Base-by-base conservation (phyloP, 1,140 invertebrate genomes). In the Scylla paramamosain region DNA sequence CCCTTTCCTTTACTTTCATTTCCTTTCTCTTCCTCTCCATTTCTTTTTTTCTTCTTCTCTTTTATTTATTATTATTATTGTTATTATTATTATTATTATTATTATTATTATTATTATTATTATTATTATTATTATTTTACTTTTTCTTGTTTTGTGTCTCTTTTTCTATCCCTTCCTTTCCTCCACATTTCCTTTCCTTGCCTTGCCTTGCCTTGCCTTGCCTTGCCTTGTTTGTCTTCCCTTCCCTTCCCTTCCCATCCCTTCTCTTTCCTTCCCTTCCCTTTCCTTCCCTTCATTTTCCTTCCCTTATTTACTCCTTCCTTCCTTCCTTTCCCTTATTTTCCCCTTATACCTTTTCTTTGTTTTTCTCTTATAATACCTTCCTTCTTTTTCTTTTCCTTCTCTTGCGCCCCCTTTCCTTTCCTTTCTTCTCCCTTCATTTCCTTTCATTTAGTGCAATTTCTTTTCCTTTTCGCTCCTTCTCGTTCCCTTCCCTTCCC, bases 141-240 rank as follows among this genome's bases (percentile, higher is more conserved):
- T 46, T 45, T 46, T 90, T 46, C n/a, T n/a, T n/a, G n/a, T 90
- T 4, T 48, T 4, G 46, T 48, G 4, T 48, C 46, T 48, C 46
- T 7, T 59, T 59, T 28, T 91, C 90, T 59, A 25, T 91, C 90
- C 52, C 90, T 91, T 32, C 52, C 90, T 91, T 32, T 31, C 90
- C 52, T 59, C 52, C 29, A 28, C 48, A 3, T 91, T 20, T 29
- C 46, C 48, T 3, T 52, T 7, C n/a, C 89, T 48, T 39, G 10
- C 89, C 46, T 48, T 48, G 6, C 46, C 46, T 7, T 48, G 6
- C 46, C 46, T 48, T 48, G 6, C 46, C 46, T 4, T 48, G 6
- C 28, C 29, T 31, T 88, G 31, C 10, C 4, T 31, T 20, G 7
- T 6, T 8, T 46, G 12, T 90, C 88, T 25, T 90, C n/a, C 20